Evolutionary conservation across 1,140 invertebrate species (phyloP).

Genomic region (Listronotus bonariensis): DNA sequence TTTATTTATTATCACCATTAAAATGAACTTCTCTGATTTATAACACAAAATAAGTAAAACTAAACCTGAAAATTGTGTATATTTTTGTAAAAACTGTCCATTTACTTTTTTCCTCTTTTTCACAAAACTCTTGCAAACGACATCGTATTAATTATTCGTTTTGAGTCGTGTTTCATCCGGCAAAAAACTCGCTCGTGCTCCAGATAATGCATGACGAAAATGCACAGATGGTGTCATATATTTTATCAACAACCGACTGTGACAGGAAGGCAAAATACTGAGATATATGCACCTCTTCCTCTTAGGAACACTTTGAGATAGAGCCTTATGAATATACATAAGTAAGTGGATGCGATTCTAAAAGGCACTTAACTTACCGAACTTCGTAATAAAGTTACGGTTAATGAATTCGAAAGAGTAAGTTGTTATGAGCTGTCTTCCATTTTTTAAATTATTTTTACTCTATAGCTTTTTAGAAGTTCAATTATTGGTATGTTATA

Average conservation of each 20-base stretch:
- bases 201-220: constrained; percentile 31
- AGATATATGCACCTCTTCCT: constrained; percentile 31
- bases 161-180: constrained; percentile 6
- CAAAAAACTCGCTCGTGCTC: constrained; percentile 16
- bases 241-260: constrained; percentile 26
- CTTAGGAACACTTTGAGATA: constrained; percentile 9
- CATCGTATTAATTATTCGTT: constrained; percentile 20
- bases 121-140: constrained; percentile 15
- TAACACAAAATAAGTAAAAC: too few relatives aligned
- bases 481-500: too few relatives aligned
- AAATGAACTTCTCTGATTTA: too few relatives aligned
- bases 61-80: too few relatives aligned
- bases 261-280: constrained; percentile 9
- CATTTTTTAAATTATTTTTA: too few relatives aligned
- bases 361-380: too few relatives aligned
- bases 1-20: too few relatives aligned
- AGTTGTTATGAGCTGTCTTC: too few relatives aligned
- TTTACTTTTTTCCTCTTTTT: not conserved
- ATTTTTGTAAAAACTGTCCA: too few relatives aligned
- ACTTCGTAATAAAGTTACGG: too few relatives aligned
- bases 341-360: constrained; percentile 15
- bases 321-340: constrained; percentile 29
- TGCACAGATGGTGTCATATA: constrained; percentile 26
- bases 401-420: too few relatives aligned
- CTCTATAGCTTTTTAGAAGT: too few relatives aligned